Percentiles rank a stretch among this genome's conserved stretches.
Evolutionary conservation across 2,113 vertebrate genomes (phyloP).

Genomic region (Cettia cetti): DNA sequence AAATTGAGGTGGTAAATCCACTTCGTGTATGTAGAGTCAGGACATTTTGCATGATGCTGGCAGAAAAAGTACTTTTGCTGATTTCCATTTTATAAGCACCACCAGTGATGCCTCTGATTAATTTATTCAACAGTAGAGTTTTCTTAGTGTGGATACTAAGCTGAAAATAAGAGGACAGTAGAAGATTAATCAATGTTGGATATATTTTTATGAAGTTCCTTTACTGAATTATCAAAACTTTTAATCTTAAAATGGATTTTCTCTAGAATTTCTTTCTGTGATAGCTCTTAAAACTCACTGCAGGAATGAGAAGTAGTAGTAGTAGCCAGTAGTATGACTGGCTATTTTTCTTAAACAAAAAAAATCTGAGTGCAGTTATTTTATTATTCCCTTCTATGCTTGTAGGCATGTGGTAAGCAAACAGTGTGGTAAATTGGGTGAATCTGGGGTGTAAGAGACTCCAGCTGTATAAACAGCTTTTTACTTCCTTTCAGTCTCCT

Average conservation of each 20-base stretch:
- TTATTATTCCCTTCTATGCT: background rate
- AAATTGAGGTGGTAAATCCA: background rate
- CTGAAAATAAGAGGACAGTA: background rate
- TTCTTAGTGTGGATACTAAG: background rate
- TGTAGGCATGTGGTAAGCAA: background rate
- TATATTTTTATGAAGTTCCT: background rate
- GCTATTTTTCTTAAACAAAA: background rate
- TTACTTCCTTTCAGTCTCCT: background rate
- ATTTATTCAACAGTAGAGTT: background rate
- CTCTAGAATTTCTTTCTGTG: background rate
- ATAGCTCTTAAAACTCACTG: background rate
- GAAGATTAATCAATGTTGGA: background rate
- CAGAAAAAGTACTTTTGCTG: background rate
- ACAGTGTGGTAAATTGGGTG: background rate
- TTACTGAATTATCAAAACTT: background rate
- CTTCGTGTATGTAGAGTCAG: background rate
- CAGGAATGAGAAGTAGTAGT: background rate
- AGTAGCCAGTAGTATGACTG: background rate
- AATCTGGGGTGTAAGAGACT: background rate
- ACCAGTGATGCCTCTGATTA: background rate
- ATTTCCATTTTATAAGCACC: background rate
- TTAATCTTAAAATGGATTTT: background rate
- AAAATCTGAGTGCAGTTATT: background rate
- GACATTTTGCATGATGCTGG: background rate
- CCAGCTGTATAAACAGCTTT: background rate